Base-by-base conservation (phyloP, 2,888 invertebrate genomes). In the Noctua comes region DNA sequence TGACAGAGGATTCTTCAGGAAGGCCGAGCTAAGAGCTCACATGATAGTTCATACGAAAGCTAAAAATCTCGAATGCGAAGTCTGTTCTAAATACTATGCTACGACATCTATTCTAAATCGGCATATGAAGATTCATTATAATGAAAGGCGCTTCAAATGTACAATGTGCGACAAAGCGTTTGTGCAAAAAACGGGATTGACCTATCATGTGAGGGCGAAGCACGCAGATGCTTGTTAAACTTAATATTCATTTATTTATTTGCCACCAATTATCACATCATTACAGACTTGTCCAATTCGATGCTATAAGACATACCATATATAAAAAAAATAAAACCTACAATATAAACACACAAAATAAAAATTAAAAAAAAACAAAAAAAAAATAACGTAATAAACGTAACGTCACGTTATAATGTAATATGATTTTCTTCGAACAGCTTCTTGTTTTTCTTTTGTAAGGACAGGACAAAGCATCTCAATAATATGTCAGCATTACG, bases 11-110 rank as follows among this genome's bases (percentile, higher is more conserved):
- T 91, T 87, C 51, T 88, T 80, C 43, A 81, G 68, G 5, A 90
- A 92, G 36, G 88, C 89, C 24, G 92, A 92, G 54, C 86, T 95
- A 59, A 92, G 92, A 40, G 91, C 91, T 2, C 96, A 96, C 82
- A 90, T 93, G 89, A 88, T 95, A 18, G 95, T 92, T 27, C 97
- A 97, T 84, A 94, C 95, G 0, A 94, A 93, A 0, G 91, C 91
- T 1, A 96, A 94, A 82, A 94, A 95, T 11, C 96, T 93, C 62
- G 90, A 94, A 40, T 96, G 95, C 74, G 90, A 92, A 36, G 77
- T 93, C 2, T 96, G 96, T 68, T 87, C 86, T 1, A 95, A 95
- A 73, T 85, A 79, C 0, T 95, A 92, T 71, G 92, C 91, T 0
- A 89, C 92, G n/a, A 89, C 91, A 73, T 92, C 91, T 36, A 91